Base-by-base conservation (phyloP, 2,888 invertebrate species). In the Synanthedon tipuliformis region DNA sequence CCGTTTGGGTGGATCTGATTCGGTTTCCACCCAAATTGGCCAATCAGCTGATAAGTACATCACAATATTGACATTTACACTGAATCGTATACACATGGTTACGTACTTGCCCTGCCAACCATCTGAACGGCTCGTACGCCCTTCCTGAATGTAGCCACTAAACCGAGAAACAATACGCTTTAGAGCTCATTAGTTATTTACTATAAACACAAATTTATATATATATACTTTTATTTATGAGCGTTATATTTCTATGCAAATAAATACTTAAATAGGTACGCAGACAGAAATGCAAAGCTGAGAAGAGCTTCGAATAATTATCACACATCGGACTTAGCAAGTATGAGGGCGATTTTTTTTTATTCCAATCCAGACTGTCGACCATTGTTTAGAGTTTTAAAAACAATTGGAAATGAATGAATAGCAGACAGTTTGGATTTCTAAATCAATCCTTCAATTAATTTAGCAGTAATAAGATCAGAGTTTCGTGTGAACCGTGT, bases 81-180 rank as follows among this genome's bases (percentile, higher is more conserved):
- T 76, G 77, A 80, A 68, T 68, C 66, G 68, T 69, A 80, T 68
- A 75, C 72, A 78, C 66, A 73, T 71, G 70, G 73, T 81, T 95
- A 96, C 96, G 93, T 96, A 97, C 96, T 97, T 96, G 96, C 95
- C 92, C 96, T 93, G 91, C 97, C 96, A 89, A 96, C 95, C 93
- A 96, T 94, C 92, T 96, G 97, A 90, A 98, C 96, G 90, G 98
- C 98, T 89, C 98, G 95, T 88, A 98, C 98, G 91, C 98, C 98
- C 91, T 98, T 98, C 94, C 98, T 96, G 95, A 99, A 99, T 89
- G 98, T 96, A 85, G 98, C 97, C 96, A 98, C 98, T 98, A 92
- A 88, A 88, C 81, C 84, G 81, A 84, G 79, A 87, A 87, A 86
- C 67, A 85, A 81, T 68, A 75, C 58, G 61, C 70, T 84, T 75